Conservation (phyloP, 2,113 vertebrate species). For the Climacteris rufus region DNA sequence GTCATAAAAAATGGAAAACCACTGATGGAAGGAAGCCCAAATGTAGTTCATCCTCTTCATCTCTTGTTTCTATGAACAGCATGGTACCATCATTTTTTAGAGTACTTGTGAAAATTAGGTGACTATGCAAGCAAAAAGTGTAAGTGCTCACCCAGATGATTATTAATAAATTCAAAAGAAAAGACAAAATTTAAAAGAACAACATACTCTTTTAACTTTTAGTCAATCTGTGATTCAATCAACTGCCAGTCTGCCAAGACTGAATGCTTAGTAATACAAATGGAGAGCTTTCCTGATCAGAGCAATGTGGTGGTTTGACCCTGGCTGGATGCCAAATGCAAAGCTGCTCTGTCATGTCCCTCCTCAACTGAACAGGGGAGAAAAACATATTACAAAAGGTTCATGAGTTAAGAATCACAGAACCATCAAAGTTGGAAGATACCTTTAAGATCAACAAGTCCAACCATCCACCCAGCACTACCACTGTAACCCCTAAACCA, state of each 20-base stretch:
- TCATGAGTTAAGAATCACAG: not conserved
- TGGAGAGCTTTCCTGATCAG: not conserved
- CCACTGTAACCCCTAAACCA: not conserved
- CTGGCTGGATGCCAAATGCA: not conserved
- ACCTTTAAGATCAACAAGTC: not conserved
- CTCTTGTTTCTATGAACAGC: not conserved
- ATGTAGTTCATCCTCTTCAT: not conserved
- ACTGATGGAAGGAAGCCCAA: not conserved
- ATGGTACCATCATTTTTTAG: not conserved
- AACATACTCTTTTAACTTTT: not conserved
- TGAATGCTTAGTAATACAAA: not conserved
- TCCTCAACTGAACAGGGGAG: not conserved
- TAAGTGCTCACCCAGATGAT: not conserved
- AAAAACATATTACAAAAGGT: not conserved
- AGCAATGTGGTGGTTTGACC: not conserved
- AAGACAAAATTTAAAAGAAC: not conserved
- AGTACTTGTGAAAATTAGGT: not conserved
- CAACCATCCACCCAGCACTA: not conserved
- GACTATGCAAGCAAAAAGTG: not conserved
- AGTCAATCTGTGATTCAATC: not conserved
- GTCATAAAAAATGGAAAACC: not conserved
- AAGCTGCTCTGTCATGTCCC: not conserved
- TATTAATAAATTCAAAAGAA: not conserved
- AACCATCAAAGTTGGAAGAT: not conserved
- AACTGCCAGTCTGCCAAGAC: not conserved